Conservation (phyloP, 1,140 invertebrate species). For the Stratiolaelaps scimitus region DNA sequence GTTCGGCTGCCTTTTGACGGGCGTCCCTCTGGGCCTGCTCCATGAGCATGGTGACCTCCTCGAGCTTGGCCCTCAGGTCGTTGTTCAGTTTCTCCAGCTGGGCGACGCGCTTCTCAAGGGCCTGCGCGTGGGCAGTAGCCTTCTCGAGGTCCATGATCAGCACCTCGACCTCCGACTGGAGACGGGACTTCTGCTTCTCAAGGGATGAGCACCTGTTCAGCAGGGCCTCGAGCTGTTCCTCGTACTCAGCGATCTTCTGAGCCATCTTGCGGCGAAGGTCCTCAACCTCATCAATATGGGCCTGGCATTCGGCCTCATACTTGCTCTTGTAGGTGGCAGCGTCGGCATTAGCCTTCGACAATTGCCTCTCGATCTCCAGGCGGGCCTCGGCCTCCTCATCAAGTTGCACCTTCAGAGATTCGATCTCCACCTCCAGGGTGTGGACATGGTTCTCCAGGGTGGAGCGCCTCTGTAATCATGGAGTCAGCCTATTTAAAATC, state of each 20-base stretch:
- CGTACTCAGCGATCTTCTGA: slow-evolving; percentile 78
- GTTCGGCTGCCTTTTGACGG: slow-evolving; percentile 69
- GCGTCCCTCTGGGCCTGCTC: slow-evolving; percentile 79
- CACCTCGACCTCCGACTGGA: slow-evolving; percentile 89
- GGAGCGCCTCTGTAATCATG: slow-evolving; percentile 54
- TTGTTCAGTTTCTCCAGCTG: slow-evolving; percentile 78
- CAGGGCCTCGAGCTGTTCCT: slow-evolving; percentile 84
- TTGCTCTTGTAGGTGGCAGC: slow-evolving; percentile 74
- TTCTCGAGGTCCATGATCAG: slow-evolving; percentile 95
- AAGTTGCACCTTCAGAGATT: slow-evolving; percentile 76
- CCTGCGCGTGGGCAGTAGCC: slow-evolving; percentile 82
- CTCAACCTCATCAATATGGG: slow-evolving; percentile 82
- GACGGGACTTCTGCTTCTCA: slow-evolving; percentile 86
- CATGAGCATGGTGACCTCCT: slow-evolving; percentile 73
- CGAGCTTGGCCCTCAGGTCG: slow-evolving; percentile 57
- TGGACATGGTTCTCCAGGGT: slow-evolving; percentile 73
- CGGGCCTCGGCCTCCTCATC: slow-evolving; percentile 91
- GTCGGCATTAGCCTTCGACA: slow-evolving; percentile 80
- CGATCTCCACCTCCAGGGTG: slow-evolving; percentile 78
- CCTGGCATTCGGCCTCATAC: slow-evolving; percentile 75
- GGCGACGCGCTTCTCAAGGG: slow-evolving; percentile 77
- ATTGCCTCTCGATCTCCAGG: slow-evolving; percentile 81
- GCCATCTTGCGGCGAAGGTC: slow-evolving; percentile 81
- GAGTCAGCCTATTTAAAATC: background rate
- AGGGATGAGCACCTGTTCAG: slow-evolving; percentile 80